Evolutionary conservation across 2,888 invertebrate species (phyloP), one percentile per base, ranked within the genome.

Genomic region (Zygaena filipendulae): DNA sequence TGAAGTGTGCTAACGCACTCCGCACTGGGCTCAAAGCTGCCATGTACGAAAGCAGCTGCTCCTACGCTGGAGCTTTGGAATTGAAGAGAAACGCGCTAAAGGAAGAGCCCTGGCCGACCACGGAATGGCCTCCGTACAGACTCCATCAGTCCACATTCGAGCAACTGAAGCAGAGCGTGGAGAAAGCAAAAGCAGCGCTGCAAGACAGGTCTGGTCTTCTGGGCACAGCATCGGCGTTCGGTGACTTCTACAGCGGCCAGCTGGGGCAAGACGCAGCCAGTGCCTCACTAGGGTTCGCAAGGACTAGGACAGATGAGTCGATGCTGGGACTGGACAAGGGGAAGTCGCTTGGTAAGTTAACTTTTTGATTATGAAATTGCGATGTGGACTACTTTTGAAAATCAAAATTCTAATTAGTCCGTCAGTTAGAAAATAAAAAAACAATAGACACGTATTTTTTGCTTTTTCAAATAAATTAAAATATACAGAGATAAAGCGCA

Each of bases 11-110:
- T 4, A 55, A 59, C 30, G 66, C 68, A 50, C 63, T 77, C 31
- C 67, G 71, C 34, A 55, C 64, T 29, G 63, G 63, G 35, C 54
- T 66, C 40, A 74, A 68, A 64, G 60, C 67, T 67, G 83, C 82
- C 59, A 93, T 93, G 93, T 93, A 93, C 86, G 93, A 93, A 84
- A 92, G 92, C 81, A 92, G 92, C 59, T 93, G 93, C 82, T 93
- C 92, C 69, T 93, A 93, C 81, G 91, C 92, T 62, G 88, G 89
- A 64, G 90, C 90, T 56, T 75, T 90, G 52, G 90, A 90, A 75
- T 77, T 90, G 51, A 90, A 90, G 67, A 82, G 89, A 49, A 83
- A 86, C 42, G 84, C 87, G 37, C 54, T 80, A 23, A 74, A 77
- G 39, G 82, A 75, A 48, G 82, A 75, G 42, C 80, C 74, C 24